Evolutionary conservation across 2,113 vertebrate genomes (phyloP).

Genomic region (Atractosteus spatula): DNA sequence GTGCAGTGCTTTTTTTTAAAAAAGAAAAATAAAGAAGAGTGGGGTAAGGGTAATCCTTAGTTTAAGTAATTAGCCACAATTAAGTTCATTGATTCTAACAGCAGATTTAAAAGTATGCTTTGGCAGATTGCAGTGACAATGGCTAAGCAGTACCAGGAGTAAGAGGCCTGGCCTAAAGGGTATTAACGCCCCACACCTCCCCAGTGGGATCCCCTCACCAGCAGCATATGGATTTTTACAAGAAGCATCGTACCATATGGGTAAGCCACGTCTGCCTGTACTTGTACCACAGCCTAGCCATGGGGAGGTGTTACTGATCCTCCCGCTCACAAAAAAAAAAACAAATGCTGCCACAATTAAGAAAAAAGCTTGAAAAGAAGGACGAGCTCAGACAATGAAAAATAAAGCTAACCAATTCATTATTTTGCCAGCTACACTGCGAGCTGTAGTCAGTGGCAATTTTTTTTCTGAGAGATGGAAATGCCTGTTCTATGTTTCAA

Average conservation of each 20-base stretch:
- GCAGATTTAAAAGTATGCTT: slow-evolving; percentile 78
- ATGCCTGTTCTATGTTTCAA: slow-evolving; percentile 19
- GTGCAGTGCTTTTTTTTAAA: slow-evolving; percentile 46
- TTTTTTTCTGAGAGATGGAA: no score
- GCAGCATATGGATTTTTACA: slow-evolving; percentile 96
- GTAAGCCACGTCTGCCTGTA: slow-evolving; percentile 83
- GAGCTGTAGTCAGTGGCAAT: no score
- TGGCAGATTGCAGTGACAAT: slow-evolving; percentile 95
- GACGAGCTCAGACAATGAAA: slow-evolving; percentile 68
- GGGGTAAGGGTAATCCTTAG: slow-evolving; percentile 57
- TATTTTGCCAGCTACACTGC: no score
- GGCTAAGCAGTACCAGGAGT: slow-evolving; percentile 81
- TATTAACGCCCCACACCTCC: slow-evolving; percentile 91
- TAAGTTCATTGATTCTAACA: slow-evolving; percentile 79
- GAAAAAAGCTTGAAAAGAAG: slow-evolving; percentile 68
- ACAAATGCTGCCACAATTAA: slow-evolving; percentile 85
- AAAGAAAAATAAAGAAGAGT: slow-evolving; percentile 24
- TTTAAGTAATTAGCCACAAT: slow-evolving; percentile 86
- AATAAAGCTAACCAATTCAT: slow-evolving; percentile 28
- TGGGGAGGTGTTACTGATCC: slow-evolving; percentile 78
- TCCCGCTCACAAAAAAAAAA: slow-evolving; percentile 41
- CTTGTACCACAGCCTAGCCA: slow-evolving; percentile 78
- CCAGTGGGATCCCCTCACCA: slow-evolving; percentile 83
- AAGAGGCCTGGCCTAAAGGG: slow-evolving; percentile 81
- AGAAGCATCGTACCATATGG: slow-evolving; percentile 89